Evolutionary conservation across 2,113 vertebrate genomes (phyloP).

Genomic region (Carassius gibelio): DNA sequence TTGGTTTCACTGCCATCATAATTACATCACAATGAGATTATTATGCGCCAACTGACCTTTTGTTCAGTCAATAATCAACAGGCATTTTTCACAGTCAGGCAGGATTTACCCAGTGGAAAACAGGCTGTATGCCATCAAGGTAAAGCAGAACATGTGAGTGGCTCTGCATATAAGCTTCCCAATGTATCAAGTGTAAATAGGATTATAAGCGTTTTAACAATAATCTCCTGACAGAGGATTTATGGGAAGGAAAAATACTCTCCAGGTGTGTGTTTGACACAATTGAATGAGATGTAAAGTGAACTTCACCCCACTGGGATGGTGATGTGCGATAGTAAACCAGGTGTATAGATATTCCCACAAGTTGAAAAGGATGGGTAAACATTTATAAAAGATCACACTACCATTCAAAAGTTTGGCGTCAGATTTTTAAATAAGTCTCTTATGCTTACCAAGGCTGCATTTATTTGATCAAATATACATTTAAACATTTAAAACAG

Average conservation of each 20-base stretch:
- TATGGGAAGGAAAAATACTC: constrained; percentile 10
- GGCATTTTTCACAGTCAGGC: constrained; percentile 53
- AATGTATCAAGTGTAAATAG: constrained; percentile 43
- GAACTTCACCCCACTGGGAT: background rate
- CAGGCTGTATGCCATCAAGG: background rate
- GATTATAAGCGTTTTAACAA: constrained; percentile 41
- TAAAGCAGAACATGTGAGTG: background rate
- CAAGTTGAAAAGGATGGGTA: background rate
- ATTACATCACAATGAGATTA: constrained; percentile 62
- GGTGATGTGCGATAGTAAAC: background rate
- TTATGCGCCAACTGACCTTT: constrained; percentile 62
- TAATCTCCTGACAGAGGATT: constrained; percentile 38
- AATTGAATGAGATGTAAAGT: background rate
- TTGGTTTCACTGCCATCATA: constrained; percentile 40
- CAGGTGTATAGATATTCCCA: background rate
- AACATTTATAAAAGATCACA: background rate
- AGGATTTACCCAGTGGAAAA: constrained; percentile 25
- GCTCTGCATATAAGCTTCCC: background rate
- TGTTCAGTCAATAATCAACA: constrained; percentile 60
- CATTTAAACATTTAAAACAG: no score
- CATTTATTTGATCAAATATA: no score
- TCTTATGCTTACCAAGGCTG: no score
- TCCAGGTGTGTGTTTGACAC: constrained; percentile 32
- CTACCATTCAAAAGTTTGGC: no score
- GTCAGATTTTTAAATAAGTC: no score